Evolutionary conservation across 2,797 vertebrate species (phyloP), one percentile per base, ranked within the genome.

Genomic region (Gastrophryne carolinensis): DNA sequence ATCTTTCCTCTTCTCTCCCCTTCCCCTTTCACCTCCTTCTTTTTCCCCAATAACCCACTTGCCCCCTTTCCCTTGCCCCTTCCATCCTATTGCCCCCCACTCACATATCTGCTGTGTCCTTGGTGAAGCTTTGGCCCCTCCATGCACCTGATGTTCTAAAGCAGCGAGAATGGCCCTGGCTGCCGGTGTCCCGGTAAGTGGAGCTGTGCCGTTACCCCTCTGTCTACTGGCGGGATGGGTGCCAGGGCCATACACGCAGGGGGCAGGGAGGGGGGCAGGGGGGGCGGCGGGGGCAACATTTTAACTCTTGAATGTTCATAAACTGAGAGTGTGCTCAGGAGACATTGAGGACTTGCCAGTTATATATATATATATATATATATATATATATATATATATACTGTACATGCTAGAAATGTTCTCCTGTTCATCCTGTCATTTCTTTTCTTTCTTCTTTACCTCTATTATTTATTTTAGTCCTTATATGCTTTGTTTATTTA

Each of bases 51-150:
- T 9, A 0, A n/a, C 24, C 26, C 30, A 61, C 26, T 52, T 7
- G 44, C 23, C 67, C 68, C 56, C 11, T 2, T 5, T 24, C 29
- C 29, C 71, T 24, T n/a, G 5, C 11, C 57, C 27, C 66, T 1
- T 68, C 52, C 80, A n/a, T 27, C 79, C 30, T 32, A 41, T 61
- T 77, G 3, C 81, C 77, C 54, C 81, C 80, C 60, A 73, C 81
- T 52, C 2, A 24, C 30, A 29, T n/a, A 3, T 24, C 52, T 10
- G 11, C 60, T 39, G 4, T 1, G 1, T 17, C 41, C 8, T 10
- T 4, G 34, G 34, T 34, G 12, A 56, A 30, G 53, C 8, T 29
- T 56, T 9, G 9, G 12, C 15, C 12, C 9, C 19, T 2, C 23
- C n/a, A 13, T 19, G 29, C 83, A 83, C 82, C 27, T 80, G 79